Conservation (phyloP, 2,113 vertebrate species). For the Cavia porcellus region DNA sequence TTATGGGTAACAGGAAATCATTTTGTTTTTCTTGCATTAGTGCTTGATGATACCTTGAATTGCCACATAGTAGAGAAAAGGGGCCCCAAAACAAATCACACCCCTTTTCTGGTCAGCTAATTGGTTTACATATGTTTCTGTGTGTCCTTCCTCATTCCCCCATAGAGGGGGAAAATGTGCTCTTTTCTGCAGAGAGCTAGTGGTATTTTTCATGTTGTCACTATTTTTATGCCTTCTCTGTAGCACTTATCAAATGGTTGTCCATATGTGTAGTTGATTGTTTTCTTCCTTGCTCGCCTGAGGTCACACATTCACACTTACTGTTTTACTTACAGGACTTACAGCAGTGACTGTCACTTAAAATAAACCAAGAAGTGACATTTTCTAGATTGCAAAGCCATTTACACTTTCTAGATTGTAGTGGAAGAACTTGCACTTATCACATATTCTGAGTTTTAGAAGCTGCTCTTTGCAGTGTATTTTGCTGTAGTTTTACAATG, state of each 20-base stretch:
- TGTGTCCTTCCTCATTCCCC: not conserved
- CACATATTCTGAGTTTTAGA: conserved; percentile 1
- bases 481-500: not conserved
- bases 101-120: not conserved
- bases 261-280: not conserved
- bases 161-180: not conserved
- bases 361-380: not conserved
- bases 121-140: not conserved
- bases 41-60: not conserved
- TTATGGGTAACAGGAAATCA: not conserved
- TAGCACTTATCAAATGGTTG: not conserved
- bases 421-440: not conserved
- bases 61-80: not conserved
- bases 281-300: not conserved
- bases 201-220: not conserved
- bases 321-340: not conserved
- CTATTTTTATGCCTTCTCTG: not conserved
- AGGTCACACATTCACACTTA: not conserved
- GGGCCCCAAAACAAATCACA: not conserved
- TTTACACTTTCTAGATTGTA: not conserved
- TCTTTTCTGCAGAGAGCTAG: not conserved
- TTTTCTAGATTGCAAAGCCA: not conserved
- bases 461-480: not conserved
- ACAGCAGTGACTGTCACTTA: not conserved
- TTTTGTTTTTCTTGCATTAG: conserved; percentile 26